Evolutionary conservation across 2,113 vertebrate genomes (phyloP).

Genomic region (Phaethornis superciliosus): DNA sequence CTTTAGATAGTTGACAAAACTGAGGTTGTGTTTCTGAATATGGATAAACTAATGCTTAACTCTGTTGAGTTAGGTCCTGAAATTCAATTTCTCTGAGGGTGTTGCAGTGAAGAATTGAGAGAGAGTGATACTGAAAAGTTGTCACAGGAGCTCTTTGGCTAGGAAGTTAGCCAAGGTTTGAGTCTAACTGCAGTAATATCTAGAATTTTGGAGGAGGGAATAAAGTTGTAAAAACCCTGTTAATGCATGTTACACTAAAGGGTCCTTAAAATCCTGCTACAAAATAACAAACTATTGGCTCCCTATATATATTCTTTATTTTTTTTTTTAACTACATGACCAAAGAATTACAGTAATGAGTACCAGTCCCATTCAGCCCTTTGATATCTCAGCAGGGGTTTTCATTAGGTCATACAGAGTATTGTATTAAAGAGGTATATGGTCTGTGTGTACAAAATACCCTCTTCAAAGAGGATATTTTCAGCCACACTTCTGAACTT

Average conservation of each 20-base stretch:
- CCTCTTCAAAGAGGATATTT: neutral
- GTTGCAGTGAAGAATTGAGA: neutral
- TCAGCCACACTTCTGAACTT: neutral
- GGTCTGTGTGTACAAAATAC: neutral
- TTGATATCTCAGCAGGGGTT: neutral
- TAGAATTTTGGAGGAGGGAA: neutral
- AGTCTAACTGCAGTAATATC: neutral
- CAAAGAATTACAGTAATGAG: neutral
- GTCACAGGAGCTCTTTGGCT: neutral
- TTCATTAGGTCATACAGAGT: neutral
- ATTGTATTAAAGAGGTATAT: neutral
- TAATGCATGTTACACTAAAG: neutral
- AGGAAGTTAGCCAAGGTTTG: neutral
- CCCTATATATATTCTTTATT: no score
- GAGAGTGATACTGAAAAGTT: neutral
- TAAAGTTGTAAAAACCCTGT: neutral
- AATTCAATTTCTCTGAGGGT: neutral
- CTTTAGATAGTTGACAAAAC: neutral
- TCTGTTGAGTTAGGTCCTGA: neutral
- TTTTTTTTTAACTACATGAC: neutral
- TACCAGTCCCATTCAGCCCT: neutral
- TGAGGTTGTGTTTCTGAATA: neutral
- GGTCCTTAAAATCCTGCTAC: neutral
- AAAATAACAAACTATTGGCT: neutral
- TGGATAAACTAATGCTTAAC: neutral